Base-by-base conservation (phyloP, 2,797 vertebrate species). In the Echiichthys vipera region DNA sequence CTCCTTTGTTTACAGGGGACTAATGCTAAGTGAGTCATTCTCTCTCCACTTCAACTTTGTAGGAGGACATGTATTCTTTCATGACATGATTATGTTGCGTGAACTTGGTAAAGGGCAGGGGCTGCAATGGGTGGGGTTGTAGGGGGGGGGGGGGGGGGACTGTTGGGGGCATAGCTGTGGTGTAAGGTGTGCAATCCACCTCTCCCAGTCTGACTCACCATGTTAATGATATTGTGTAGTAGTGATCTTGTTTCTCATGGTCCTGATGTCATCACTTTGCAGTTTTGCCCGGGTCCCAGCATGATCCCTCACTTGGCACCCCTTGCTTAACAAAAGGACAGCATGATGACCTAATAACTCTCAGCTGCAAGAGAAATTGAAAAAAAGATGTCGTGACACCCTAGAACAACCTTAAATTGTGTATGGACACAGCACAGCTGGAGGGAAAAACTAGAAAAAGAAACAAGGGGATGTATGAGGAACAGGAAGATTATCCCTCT, bases 1-100 rank as follows among this genome's bases (percentile, higher is more conserved):
- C 27, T 69, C 51, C 58, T 75, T 62, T 91, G 88, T 91, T 92
- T 91, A 88, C 55, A 81, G 36, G 77, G 49, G 81, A 66, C 49
- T n/a, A 32, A 39, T n/a, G 36, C 70, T 56, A 57, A 77, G 43
- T 83, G 78, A 89, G 78, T 88, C 67, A 84, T 63, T 77, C 66
- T 66, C 36, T 32, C 43, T 30, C 54, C 43, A 39, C 34, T 40
- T 46, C 56, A 50, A 54, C 58, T 43, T 66, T 65, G 42, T 24
- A 15, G 24, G 39, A 69, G 40, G 69, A 12, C 69, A 66, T 73
- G 62, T 65, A 30, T 75, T 81, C 53, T 56, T 77, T 77, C 57
- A 66, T 71, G 73, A 81, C 75, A 77, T 70, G 17, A 46, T 82
- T 49, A 71, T 40, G 18, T 43, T 58, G 30, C 74, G 71, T 71